Conservation (phyloP, 2,113 vertebrate species). For the Cacatua alba region DNA sequence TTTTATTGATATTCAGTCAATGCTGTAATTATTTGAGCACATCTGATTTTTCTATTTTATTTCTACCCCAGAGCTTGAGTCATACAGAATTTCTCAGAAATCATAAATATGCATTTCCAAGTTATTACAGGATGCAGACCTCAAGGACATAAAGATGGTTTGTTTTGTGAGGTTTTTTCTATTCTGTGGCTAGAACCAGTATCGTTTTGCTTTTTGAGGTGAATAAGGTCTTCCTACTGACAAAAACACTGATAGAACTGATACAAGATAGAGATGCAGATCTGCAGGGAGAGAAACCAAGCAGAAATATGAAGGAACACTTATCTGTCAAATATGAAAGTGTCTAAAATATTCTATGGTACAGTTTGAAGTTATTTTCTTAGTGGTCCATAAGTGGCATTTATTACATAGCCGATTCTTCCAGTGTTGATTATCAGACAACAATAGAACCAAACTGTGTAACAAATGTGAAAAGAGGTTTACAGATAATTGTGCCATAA, state of each 20-base stretch:
- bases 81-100: slow-evolving; percentile 44
- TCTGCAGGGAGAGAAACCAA: neutral
- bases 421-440: neutral
- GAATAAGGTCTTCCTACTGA: neutral
- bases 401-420: neutral
- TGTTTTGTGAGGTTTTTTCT: neutral
- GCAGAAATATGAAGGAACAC: neutral
- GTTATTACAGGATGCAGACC: neutral
- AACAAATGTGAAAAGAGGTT: neutral
- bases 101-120: slow-evolving; percentile 25
- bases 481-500: neutral
- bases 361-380: neutral
- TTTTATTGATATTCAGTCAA: slow-evolving; percentile 40
- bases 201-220: neutral
- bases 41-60: neutral
- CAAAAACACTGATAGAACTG: neutral
- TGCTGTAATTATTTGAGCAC: neutral
- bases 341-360: neutral
- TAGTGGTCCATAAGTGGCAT: neutral
- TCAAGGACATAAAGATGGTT: neutral
- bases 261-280: neutral
- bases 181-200: neutral
- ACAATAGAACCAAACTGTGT: neutral
- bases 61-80: slow-evolving; percentile 9
- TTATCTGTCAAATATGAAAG: neutral